Conservation (phyloP, 35 echinoderm and acorn worm genomes). For the Heliocidaris tuberculata region DNA sequence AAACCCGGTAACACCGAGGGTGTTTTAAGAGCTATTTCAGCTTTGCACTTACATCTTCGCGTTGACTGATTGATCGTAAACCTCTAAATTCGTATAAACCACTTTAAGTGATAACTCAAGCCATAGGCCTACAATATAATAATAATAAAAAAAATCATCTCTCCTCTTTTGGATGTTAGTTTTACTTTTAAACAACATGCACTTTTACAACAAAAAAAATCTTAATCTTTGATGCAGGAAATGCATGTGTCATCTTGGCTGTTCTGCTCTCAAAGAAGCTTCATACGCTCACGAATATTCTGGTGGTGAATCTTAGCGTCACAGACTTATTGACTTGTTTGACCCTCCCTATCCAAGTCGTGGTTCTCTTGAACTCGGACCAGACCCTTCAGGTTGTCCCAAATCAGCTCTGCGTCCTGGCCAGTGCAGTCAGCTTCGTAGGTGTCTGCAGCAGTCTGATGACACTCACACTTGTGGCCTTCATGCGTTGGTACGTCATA, state of each 20-base stretch:
- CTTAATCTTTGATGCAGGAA: neutral
- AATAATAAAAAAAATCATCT: no score
- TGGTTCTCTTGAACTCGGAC: neutral
- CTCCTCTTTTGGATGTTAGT: no score
- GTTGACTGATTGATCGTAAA: no score
- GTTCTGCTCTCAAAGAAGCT: neutral
- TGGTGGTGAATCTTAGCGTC: neutral
- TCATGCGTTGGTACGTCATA: neutral
- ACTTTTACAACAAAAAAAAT: no score
- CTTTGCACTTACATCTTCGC: no score
- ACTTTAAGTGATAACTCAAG: no score
- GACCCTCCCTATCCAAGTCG: neutral
- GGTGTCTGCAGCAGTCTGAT: conserved; percentile 21
- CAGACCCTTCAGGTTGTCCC: neutral
- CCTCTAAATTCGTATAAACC: no score
- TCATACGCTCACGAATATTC: neutral
- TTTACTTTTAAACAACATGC: no score
- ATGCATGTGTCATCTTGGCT: neutral
- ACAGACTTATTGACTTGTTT: neutral
- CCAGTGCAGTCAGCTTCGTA: neutral
- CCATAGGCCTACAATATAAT: no score
- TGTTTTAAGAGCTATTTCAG: no score
- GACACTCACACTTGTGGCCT: neutral
- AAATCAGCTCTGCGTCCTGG: neutral
- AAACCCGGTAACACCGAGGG: no score